A percentile compares a stretch with the other conserved stretches of the same genome.
These are phyloP conservation scores for Saccostrea echinata DNA, from an alignment of 1,140 invertebrate species.

Conservation along the genomic window DNA sequence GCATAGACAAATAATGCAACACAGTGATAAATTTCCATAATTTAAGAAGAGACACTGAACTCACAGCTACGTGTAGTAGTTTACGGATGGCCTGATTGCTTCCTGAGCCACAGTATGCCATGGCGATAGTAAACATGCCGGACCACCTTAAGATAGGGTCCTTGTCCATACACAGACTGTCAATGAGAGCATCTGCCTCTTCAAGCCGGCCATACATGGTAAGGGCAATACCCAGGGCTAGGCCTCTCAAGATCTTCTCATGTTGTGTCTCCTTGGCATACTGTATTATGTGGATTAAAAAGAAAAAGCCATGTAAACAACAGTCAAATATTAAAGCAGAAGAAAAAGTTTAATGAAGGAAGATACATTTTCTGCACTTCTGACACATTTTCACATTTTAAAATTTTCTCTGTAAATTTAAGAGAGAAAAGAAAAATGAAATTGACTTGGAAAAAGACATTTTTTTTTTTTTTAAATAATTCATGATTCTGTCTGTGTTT, in stretches of 20 bases:
- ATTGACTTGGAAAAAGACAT: too few relatives aligned
- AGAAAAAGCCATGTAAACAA: too few relatives aligned
- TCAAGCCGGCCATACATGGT: constrained; percentile 98
- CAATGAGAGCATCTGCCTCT: constrained; percentile 96
- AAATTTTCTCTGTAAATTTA: too few relatives aligned
- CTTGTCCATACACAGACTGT: constrained; percentile 87
- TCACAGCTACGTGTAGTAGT: constrained; percentile 95
- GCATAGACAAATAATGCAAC: too few relatives aligned
- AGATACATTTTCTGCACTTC: too few relatives aligned
- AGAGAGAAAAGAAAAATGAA: too few relatives aligned
- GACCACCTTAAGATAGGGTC: constrained; percentile 85
- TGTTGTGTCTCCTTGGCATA: constrained; percentile 93
- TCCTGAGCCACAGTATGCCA: constrained; percentile 99
- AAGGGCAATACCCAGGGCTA: constrained; percentile 97
- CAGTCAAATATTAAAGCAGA: too few relatives aligned
- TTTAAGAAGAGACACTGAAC: constrained; percentile 65
- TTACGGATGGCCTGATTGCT: constrained; percentile 97
- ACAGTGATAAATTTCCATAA: neutral
- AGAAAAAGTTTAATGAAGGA: too few relatives aligned
- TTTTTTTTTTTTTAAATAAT: too few relatives aligned
- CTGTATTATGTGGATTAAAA: neutral
- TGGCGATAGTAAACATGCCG: constrained; percentile 98
- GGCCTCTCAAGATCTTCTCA: constrained; percentile 97
- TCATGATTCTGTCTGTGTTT: too few relatives aligned
- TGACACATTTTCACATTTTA: too few relatives aligned